Percentiles rank a stretch among this genome's conserved stretches.
phyloP scores from a whole-genome alignment of 2,888 invertebrate species.

The Idaea aversata region DNA sequence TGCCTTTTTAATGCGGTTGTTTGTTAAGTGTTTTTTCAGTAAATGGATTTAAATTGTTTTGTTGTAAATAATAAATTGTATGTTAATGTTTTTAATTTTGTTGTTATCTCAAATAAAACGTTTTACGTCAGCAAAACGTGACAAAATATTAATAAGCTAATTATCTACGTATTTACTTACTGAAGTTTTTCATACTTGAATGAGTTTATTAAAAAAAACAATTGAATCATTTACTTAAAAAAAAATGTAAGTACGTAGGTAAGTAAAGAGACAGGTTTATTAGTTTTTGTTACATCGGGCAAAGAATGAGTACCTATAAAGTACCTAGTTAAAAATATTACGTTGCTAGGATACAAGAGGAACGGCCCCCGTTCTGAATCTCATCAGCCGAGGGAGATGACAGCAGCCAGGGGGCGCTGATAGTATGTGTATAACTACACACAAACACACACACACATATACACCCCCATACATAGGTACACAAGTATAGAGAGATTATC shows the following conservation, averaged over 20 bases:
- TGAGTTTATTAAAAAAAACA: background rate
- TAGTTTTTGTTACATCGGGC: too few relatives aligned
- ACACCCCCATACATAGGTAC: background rate
- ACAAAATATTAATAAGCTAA: background rate
- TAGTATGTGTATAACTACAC: background rate
- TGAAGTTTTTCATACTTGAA: background rate
- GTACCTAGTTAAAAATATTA: background rate
- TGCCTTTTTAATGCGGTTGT: conserved; percentile 4
- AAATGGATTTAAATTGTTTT: background rate
- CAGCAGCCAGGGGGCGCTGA: background rate
- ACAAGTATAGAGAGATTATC: background rate
- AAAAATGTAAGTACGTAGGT: too few relatives aligned
- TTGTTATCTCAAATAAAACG: background rate
- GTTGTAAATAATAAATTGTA: background rate
- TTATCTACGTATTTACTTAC: background rate
- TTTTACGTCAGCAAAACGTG: background rate
- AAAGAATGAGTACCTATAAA: too few relatives aligned
- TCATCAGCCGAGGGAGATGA: background rate
- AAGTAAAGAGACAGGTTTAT: too few relatives aligned
- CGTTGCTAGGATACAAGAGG: background rate
- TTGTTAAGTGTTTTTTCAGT: background rate
- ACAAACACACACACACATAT: background rate
- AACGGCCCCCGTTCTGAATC: background rate
- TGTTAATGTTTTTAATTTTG: background rate
- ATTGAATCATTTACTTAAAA: background rate